Evolutionary conservation across 2,888 invertebrate genomes (phyloP).

Genomic region (Epiblema foenella): DNA sequence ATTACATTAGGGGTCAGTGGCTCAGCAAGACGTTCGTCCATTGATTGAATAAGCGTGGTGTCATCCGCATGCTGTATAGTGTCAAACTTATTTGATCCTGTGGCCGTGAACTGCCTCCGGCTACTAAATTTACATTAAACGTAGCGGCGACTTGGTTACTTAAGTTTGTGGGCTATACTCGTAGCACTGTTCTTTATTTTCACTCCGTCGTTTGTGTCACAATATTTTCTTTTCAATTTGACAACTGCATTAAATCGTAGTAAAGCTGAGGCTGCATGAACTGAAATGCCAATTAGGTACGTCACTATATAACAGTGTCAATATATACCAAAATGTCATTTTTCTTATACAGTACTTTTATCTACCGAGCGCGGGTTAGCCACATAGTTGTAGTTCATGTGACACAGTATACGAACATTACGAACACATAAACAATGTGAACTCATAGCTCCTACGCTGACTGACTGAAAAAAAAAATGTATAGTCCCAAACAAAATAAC

Average conservation of each 20-base stretch:
- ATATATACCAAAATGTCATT: too few species aligned
- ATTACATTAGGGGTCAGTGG: constrained; percentile 57
- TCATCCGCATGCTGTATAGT: constrained; percentile 46
- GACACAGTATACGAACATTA: too few species aligned
- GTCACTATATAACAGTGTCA: not conserved
- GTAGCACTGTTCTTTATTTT: constrained; percentile 33
- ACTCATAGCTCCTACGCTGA: too few species aligned
- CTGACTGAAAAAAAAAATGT: too few species aligned
- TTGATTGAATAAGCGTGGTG: constrained; percentile 73
- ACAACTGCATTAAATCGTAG: constrained; percentile 38
- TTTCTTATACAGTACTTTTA: too few species aligned
- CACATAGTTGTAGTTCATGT: too few species aligned
- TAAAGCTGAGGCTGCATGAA: constrained; percentile 12
- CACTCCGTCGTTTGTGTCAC: constrained; percentile 35
- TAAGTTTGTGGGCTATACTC: constrained; percentile 4
- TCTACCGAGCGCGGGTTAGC: too few species aligned
- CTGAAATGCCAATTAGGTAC: not conserved
- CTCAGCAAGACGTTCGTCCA: constrained; percentile 60
- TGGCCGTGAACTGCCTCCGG: constrained; percentile 19
- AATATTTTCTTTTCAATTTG: constrained; percentile 46
- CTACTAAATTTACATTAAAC: constrained; percentile 25
- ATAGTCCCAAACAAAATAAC: too few species aligned
- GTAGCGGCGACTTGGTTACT: not conserved
- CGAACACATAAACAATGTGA: too few species aligned
- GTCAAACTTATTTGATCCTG: constrained; percentile 43